These are phyloP conservation scores for Orussus abietinus DNA, from an alignment of 1,140 invertebrate species.

Conservation along the genomic window DNA sequence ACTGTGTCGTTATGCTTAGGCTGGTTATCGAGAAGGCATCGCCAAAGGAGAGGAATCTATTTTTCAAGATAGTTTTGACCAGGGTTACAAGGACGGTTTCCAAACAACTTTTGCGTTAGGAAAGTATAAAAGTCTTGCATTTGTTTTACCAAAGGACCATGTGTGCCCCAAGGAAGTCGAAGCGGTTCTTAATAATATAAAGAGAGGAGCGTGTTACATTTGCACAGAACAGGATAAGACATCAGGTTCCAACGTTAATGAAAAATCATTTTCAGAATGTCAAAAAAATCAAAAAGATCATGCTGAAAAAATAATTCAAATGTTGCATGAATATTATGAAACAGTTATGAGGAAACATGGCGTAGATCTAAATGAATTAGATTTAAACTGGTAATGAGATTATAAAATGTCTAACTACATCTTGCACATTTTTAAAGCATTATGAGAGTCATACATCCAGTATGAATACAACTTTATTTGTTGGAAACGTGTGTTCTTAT, in stretches of 20 bases:
- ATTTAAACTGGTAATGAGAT: too few species aligned
- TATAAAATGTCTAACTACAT: too few species aligned
- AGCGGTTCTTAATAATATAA: slow-evolving; percentile 32
- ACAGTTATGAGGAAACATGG: slow-evolving; percentile 26
- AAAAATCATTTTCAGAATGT: slow-evolving; percentile 24
- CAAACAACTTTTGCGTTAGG: slow-evolving; percentile 51
- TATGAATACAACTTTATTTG: slow-evolving; percentile 10
- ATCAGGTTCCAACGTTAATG: neutral
- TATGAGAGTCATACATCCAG: neutral
- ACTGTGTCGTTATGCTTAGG: slow-evolving; percentile 34
- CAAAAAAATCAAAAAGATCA: slow-evolving; percentile 30
- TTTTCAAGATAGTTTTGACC: slow-evolving; percentile 58
- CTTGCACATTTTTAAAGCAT: slow-evolving; percentile 1
- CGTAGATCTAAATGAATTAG: slow-evolving; percentile 10
- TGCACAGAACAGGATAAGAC: slow-evolving; percentile 22
- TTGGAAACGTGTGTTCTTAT: slow-evolving; percentile 16
- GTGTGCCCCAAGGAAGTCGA: slow-evolving; percentile 31
- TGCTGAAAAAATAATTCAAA: slow-evolving; percentile 21
- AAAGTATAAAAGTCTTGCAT: slow-evolving; percentile 43
- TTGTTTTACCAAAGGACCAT: slow-evolving; percentile 14
- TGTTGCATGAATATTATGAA: slow-evolving; percentile 30
- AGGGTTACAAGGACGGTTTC: slow-evolving; percentile 56
- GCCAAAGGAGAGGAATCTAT: slow-evolving; percentile 51
- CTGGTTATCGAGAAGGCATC: slow-evolving; percentile 57
- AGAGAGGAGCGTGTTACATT: slow-evolving; percentile 38